A percentile compares a stretch with the other conserved stretches of the same genome.
Conservation (phyloP, 2,113 vertebrate genomes). For the Siniperca chuatsi region DNA sequence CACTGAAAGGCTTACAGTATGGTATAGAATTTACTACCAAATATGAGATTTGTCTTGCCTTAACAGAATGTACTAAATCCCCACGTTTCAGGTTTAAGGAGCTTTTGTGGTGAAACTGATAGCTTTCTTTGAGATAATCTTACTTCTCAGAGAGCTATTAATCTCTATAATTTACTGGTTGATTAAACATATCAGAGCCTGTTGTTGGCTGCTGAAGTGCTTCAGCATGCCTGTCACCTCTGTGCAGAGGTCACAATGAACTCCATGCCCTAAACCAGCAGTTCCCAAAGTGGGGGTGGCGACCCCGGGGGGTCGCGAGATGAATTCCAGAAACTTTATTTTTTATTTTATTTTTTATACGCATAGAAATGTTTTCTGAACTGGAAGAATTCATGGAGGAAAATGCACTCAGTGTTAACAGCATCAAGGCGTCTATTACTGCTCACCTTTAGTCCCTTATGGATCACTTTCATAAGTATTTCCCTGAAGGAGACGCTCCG, state of each 20-base stretch:
- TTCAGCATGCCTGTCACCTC: constrained; percentile 26
- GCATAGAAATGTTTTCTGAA: no score
- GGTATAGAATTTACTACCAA: constrained; percentile 11
- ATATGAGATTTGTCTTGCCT: constrained; percentile 44
- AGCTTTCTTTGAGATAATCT: constrained; percentile 60
- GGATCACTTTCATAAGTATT: no score
- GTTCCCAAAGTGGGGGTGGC: not conserved
- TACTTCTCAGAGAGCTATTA: constrained; percentile 56
- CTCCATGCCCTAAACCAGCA: constrained; percentile 40
- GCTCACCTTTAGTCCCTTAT: no score
- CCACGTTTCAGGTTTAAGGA: constrained; percentile 37
- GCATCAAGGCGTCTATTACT: no score
- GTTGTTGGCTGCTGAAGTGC: constrained; percentile 64
- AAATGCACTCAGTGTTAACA: no score
- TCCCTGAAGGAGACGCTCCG: no score
- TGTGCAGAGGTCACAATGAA: constrained; percentile 58
- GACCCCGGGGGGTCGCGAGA: no score
- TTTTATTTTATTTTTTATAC: no score
- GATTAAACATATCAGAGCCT: constrained; percentile 71
- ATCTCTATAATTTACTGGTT: constrained; percentile 76
- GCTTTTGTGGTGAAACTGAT: constrained; percentile 58
- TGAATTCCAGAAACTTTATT: no score
- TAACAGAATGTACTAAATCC: constrained; percentile 36
- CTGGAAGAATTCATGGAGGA: no score
- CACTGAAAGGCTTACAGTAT: not conserved